These are phyloP conservation scores for Aphaenogaster floridana DNA, from an alignment of 1,140 invertebrate species.

Conservation along the genomic window DNA sequence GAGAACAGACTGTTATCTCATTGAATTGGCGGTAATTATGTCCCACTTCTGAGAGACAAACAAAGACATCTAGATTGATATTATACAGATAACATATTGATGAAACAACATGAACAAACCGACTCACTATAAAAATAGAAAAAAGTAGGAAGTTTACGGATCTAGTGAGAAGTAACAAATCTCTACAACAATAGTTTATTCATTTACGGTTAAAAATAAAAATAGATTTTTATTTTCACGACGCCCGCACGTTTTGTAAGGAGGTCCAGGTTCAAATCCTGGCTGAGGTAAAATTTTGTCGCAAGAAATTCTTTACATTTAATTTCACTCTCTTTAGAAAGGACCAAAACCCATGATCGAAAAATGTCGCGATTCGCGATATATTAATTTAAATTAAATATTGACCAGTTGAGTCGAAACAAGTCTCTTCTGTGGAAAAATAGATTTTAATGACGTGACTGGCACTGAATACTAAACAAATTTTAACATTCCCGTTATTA, in stretches of 20 bases:
- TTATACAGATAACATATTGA: neutral
- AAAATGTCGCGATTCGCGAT: too few species aligned
- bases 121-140: neutral
- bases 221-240: neutral
- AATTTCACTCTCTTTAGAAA: too few species aligned
- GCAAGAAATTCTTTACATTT: too few species aligned
- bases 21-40: slow-evolving; percentile 66
- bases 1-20: slow-evolving; percentile 30
- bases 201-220: slow-evolving; percentile 6
- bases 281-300: too few species aligned
- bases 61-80: slow-evolving; percentile 13
- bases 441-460: neutral
- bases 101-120: neutral
- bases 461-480: neutral
- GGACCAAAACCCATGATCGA: too few species aligned
- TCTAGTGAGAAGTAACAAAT: neutral
- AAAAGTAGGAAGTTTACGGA: neutral
- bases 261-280: too few species aligned
- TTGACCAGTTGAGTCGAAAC: too few species aligned
- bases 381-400: too few species aligned
- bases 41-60: slow-evolving; percentile 19
- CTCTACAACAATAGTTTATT: neutral
- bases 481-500: neutral
- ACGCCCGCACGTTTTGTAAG: too few species aligned
- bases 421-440: neutral